phyloP scores from a whole-genome alignment of 2,113 vertebrate species.

The Mus musculus region DNA sequence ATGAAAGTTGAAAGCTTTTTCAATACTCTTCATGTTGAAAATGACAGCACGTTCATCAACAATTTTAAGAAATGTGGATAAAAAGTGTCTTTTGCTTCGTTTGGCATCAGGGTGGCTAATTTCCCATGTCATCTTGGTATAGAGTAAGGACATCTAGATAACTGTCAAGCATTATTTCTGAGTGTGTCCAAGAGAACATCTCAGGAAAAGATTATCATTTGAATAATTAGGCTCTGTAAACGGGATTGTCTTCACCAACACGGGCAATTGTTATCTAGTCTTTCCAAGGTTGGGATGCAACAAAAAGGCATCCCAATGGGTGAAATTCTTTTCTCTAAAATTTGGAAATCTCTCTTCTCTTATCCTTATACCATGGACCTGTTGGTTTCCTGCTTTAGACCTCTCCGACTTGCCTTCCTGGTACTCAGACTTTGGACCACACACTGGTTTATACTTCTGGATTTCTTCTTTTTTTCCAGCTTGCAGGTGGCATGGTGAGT shows the following conservation, averaged over 20 bases:
- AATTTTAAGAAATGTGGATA: background rate
- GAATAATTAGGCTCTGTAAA: background rate
- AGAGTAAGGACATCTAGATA: background rate
- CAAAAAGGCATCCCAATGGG: background rate
- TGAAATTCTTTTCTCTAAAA: background rate
- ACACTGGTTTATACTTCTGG: background rate
- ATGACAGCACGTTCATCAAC: background rate
- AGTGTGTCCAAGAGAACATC: background rate
- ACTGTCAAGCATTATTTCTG: background rate
- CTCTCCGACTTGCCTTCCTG: background rate
- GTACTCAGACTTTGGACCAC: background rate
- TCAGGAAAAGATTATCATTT: background rate
- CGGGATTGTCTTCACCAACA: background rate
- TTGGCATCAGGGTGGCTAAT: background rate
- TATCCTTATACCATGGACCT: background rate
- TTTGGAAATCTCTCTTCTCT: background rate
- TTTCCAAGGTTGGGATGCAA: background rate
- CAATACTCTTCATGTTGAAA: background rate
- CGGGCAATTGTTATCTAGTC: background rate
- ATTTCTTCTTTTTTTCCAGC: background rate
- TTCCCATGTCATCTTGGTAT: background rate
- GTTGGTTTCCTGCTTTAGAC: too few relatives aligned
- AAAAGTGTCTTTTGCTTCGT: background rate
- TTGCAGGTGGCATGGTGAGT: background rate
- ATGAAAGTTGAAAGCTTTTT: background rate